phyloP scores from a whole-genome alignment of 2,888 invertebrate species.

The Oxytorus armatus region DNA sequence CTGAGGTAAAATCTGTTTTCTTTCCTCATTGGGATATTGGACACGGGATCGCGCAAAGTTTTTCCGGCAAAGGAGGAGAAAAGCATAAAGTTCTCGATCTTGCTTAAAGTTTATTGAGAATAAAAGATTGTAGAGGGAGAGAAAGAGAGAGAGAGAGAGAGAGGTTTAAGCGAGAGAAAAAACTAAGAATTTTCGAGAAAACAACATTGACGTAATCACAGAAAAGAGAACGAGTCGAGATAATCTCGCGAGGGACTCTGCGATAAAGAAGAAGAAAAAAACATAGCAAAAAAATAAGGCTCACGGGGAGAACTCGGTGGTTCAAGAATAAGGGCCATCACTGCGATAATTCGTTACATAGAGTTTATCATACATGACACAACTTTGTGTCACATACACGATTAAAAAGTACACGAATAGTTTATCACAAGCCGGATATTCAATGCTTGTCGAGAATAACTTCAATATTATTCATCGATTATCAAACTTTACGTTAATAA shows the following conservation, averaged over 20 bases:
- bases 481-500: no score
- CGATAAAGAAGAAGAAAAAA: slow-evolving; percentile 10
- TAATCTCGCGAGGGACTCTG: neutral
- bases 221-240: slow-evolving; percentile 12
- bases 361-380: slow-evolving; percentile 39
- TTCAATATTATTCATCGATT: no score
- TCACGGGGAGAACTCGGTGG: neutral
- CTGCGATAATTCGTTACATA: slow-evolving; percentile 36
- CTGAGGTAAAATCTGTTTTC: slow-evolving; percentile 4
- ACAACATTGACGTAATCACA: neutral
- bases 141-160: neutral
- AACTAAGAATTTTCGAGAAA: neutral
- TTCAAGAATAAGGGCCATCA: slow-evolving; percentile 23
- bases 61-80: neutral
- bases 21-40: neutral
- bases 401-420: neutral
- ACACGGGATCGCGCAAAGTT: neutral
- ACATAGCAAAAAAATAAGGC: slow-evolving; percentile 20
- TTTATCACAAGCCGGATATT: slow-evolving; percentile 10
- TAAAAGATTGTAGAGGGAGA: neutral
- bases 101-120: neutral
- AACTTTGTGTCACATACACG: neutral
- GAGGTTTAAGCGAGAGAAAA: no score
- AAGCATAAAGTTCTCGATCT: neutral
- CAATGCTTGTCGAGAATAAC: no score